Evolutionary conservation across 2,113 vertebrate species (phyloP), one percentile per base, ranked within the genome.

Genomic region (Malurus elegans): DNA sequence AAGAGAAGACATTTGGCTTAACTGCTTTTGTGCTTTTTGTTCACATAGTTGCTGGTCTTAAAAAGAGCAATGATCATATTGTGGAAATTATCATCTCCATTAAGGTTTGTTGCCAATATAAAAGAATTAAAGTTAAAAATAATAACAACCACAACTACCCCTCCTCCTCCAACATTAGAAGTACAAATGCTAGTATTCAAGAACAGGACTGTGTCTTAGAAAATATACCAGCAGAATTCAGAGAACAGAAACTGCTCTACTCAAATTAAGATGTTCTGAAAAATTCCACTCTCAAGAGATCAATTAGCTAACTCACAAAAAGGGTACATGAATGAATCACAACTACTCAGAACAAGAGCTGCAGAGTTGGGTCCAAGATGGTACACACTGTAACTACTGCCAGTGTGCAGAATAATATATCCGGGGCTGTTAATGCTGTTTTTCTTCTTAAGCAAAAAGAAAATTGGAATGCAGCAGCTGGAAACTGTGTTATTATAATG

Each of bases 401-500:
- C 69, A 81, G 13, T 13, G 42, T 10, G 45, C 12, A 81, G 47
- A 89, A 89, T 18, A 90, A 82, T 61, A 95, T 71, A 92, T 29
- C 18, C 51, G 67, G 16, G 38, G 38, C 32, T 88, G 34, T 47
- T 83, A 65, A 85, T 58, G 48, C 8, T 66, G 18, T 54, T 91
- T 76, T 78, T 65, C 36, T 65, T 87, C 16, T 74, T 70, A 71
- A 86, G 64, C 31, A 78, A 90, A 72, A 94, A 73, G 74, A 83
- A 97, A 95, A 90, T 47, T 62, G 48, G 34, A 93, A 85, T 18
- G 16, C 17, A 61, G 79, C 38, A 90, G 74, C 54, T 83, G 53
- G 79, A 93, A 85, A 76, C 7, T 51, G 66, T 38, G 15, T 54
- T 71, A 82, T 54, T 76, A 62, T 62, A 88, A 76, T 14, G 25